These are phyloP conservation scores for Emberiza fucata DNA, from an alignment of 2,113 vertebrate genomes.

Conservation along the genomic window DNA sequence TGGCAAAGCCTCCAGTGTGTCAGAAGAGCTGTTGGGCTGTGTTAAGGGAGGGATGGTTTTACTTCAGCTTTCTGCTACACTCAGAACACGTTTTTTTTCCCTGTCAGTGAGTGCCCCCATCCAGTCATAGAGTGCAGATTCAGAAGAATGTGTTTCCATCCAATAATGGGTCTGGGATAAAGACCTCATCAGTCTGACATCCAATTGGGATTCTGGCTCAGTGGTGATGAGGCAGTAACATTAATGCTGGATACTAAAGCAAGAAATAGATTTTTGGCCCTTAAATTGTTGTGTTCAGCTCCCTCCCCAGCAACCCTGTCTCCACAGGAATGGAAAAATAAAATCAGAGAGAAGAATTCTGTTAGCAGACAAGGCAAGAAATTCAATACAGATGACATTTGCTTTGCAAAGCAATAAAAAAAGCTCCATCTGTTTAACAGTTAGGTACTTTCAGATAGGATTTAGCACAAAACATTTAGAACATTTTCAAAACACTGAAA, in stretches of 20 bases:
- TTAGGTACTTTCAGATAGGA: not conserved
- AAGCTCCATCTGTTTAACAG: conserved; percentile 29
- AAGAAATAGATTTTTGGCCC: not conserved
- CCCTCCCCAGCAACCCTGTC: not conserved
- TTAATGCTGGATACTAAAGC: not conserved
- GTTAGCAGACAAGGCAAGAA: conserved; percentile 22
- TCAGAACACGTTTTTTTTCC: not conserved
- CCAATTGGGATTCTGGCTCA: not conserved
- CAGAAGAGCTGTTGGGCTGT: not conserved
- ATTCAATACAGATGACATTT: conserved; percentile 50
- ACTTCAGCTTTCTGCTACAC: not conserved
- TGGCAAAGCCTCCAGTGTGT: not conserved
- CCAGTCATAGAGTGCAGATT: not conserved
- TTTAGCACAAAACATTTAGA: conserved; percentile 8
- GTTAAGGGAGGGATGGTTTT: not conserved
- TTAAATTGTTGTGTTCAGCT: not conserved
- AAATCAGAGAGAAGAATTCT: not conserved
- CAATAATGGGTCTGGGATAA: not conserved
- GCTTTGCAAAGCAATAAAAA: conserved; percentile 42
- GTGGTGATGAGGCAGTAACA: not conserved
- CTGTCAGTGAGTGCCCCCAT: not conserved
- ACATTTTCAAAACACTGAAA: not conserved
- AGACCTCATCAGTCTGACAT: not conserved
- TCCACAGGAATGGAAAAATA: not conserved
- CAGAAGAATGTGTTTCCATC: not conserved